Evolutionary conservation across 2,888 invertebrate species (phyloP).

Genomic region (Leucania comma): DNA sequence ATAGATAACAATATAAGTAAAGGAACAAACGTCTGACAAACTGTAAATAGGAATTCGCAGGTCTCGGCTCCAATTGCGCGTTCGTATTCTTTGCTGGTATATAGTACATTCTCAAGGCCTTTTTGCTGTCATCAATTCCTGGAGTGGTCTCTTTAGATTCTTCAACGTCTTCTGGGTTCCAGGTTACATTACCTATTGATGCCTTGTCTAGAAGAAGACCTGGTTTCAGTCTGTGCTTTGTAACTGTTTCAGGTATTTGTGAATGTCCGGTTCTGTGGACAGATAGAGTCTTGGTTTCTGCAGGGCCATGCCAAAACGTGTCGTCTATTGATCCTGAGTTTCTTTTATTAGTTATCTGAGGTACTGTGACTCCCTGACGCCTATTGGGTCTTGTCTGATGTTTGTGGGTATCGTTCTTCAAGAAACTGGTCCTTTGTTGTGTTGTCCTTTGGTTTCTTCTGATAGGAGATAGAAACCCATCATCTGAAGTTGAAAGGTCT

Average conservation of each 20-base stretch:
- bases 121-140: neutral
- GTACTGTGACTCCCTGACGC: neutral
- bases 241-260: neutral
- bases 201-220: conserved; percentile 5
- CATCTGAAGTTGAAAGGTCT: neutral
- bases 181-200: neutral
- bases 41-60: neutral
- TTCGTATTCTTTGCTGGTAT: too few relatives aligned
- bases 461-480: neutral
- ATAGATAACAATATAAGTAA: neutral
- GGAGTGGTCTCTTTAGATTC: too few relatives aligned
- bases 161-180: too few relatives aligned
- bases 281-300: too few relatives aligned
- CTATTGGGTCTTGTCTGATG: neutral
- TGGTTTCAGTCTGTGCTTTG: neutral
- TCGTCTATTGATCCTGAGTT: neutral
- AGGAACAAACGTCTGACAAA: neutral
- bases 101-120: neutral
- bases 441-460: neutral
- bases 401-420: neutral
- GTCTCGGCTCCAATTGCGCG: neutral
- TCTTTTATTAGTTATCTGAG: neutral
- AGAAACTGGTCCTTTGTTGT: neutral
- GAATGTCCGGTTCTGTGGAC: neutral
- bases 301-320: neutral